Conservation (phyloP, 2,113 vertebrate species). For the Bos indicus region DNA sequence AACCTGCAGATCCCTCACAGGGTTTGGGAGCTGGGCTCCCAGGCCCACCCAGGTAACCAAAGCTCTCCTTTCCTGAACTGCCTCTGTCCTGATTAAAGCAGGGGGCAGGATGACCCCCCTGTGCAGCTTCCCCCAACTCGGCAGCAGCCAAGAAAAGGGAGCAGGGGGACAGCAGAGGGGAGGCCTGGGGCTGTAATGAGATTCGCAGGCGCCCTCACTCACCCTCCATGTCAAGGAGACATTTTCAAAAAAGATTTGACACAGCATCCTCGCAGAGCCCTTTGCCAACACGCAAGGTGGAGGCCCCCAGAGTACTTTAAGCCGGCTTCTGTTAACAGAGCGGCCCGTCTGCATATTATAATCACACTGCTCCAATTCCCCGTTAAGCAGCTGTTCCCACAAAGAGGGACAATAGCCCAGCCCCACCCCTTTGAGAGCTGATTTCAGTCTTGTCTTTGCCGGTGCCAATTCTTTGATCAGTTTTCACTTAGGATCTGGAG, state of each 20-base stretch:
- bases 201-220: neutral
- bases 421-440: constrained; percentile 44
- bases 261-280: neutral
- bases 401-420: constrained; percentile 58
- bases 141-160: neutral
- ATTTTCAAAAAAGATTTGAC: constrained; percentile 46
- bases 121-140: rapidly evolving
- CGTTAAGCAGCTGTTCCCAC: constrained; percentile 64
- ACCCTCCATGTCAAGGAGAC: constrained; percentile 26
- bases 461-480: constrained; percentile 71
- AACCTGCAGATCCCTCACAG: neutral
- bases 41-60: neutral
- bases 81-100: neutral
- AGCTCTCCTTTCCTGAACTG: neutral
- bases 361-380: constrained; percentile 1
- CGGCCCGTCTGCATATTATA: constrained; percentile 6
- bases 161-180: neutral
- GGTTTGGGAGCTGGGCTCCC: neutral
- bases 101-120: neutral
- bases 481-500: constrained; percentile 59
- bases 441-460: constrained; percentile 34
- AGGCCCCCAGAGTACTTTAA: neutral
- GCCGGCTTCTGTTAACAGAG: neutral
- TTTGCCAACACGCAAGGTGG: constrained; percentile 30
- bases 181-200: neutral